Percentiles rank a stretch among this genome's conserved stretches.
Evolutionary conservation across 2,888 invertebrate genomes (phyloP).

Genomic region (Belgica antarctica): DNA sequence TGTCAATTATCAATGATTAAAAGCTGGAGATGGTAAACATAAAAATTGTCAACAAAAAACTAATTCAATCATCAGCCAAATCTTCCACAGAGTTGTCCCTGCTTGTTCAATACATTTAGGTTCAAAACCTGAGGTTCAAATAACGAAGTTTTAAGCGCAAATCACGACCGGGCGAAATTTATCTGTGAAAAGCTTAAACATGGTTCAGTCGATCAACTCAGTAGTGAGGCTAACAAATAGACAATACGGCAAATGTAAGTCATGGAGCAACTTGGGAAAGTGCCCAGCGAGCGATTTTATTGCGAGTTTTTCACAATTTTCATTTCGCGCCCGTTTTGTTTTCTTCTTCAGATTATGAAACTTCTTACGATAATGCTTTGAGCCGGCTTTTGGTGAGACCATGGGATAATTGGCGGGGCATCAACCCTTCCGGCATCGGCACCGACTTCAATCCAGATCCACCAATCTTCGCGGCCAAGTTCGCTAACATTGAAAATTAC

Average conservation of each 20-base stretch:
- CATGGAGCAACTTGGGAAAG: neutral
- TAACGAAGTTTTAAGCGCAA: neutral
- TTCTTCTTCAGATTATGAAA: slow-evolving; percentile 56
- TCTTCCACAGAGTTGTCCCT: too few relatives aligned
- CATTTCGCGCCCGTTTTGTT: slow-evolving; percentile 40
- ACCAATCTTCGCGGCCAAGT: slow-evolving; percentile 78
- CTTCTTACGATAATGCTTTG: slow-evolving; percentile 64
- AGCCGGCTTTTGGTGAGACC: slow-evolving; percentile 63
- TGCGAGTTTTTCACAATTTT: neutral
- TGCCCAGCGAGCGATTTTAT: neutral
- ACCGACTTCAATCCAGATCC: slow-evolving; percentile 63
- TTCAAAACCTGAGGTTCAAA: neutral
- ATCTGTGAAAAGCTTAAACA: slow-evolving; percentile 39
- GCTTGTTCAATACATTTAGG: too few relatives aligned
- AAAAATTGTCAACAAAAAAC: too few relatives aligned
- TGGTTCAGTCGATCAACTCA: slow-evolving; percentile 46
- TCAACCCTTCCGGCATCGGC: slow-evolving; percentile 57
- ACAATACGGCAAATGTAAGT: slow-evolving; percentile 44
- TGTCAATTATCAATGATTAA: too few relatives aligned
- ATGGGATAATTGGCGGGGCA: slow-evolving; percentile 66
- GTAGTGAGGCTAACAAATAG: slow-evolving; percentile 46
- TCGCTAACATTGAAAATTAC: slow-evolving; percentile 64
- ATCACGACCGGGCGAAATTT: neutral
- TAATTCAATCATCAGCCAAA: too few relatives aligned
- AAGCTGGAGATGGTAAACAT: too few relatives aligned